Percentiles rank a stretch among this genome's conserved stretches.
Evolutionary conservation across 2,888 invertebrate genomes (phyloP).

Genomic region (Notodonta ziczac): DNA sequence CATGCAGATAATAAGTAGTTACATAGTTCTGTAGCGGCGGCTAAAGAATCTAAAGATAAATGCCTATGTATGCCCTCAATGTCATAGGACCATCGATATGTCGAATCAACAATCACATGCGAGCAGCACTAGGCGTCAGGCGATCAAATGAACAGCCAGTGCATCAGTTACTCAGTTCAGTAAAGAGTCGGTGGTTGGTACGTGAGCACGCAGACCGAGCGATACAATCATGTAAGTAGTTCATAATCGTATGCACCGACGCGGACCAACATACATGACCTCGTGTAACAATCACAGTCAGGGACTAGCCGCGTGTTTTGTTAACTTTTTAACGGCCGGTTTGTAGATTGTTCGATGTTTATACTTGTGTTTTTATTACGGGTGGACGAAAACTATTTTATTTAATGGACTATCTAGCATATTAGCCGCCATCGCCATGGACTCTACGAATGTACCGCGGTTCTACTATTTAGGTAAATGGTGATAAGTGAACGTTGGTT

Average conservation of each 20-base stretch:
- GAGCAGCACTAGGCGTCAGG: conserved; percentile 34
- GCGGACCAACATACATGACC: conserved; percentile 34
- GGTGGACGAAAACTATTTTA: too few species aligned
- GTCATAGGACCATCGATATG: not conserved
- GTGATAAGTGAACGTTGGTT: too few species aligned
- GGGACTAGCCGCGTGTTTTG: conserved; percentile 21
- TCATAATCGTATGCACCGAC: conserved; percentile 34
- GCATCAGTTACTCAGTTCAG: conserved; percentile 33
- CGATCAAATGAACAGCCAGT: conserved; percentile 19
- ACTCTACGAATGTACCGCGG: too few species aligned
- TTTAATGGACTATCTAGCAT: too few species aligned
- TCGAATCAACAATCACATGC: conserved; percentile 3
- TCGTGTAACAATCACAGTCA: conserved; percentile 25
- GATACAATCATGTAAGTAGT: conserved; percentile 51
- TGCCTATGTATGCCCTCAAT: not conserved
- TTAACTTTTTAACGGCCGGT: conserved; percentile 18
- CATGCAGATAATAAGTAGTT: not conserved
- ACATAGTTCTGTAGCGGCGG: not conserved
- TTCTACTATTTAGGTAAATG: too few species aligned
- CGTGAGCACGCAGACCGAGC: conserved; percentile 42
- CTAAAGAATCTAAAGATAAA: not conserved
- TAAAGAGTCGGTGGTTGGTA: conserved; percentile 44
- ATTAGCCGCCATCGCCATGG: too few species aligned
- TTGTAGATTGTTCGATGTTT: not conserved
- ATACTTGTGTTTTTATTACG: not conserved